Percentiles rank a stretch among this genome's conserved stretches.
Conservation (phyloP, 1,140 invertebrate genomes). For the Brachionus sp. region DNA sequence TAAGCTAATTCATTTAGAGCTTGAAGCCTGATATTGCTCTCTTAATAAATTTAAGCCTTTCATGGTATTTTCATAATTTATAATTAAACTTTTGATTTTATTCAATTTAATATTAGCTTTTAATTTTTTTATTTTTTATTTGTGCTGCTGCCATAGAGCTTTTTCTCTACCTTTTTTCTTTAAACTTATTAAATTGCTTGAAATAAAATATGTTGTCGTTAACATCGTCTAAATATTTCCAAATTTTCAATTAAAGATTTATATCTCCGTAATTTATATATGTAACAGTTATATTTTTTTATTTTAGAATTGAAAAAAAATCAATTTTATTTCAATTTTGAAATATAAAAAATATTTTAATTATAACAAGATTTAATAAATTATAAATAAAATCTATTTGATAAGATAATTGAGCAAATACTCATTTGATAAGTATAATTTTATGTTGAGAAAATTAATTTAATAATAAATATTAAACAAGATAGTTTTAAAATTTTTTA, state of each 20-base stretch:
- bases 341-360: no score
- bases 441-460: no score
- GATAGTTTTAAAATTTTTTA: no score
- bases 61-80: slow-evolving; percentile 27
- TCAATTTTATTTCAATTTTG: not conserved
- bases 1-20: not conserved
- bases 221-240: slow-evolving; percentile 16
- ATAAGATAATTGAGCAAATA: no score
- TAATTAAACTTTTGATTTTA: slow-evolving; percentile 25
- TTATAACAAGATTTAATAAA: no score
- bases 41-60: slow-evolving; percentile 19
- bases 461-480: no score
- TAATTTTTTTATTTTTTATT: slow-evolving; percentile 21
- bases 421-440: no score
- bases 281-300: not conserved
- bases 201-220: slow-evolving; percentile 13
- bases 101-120: slow-evolving; percentile 42
- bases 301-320: not conserved
- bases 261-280: not conserved
- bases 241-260: not conserved
- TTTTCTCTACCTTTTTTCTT: not conserved
- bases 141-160: slow-evolving; percentile 33
- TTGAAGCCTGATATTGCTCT: not conserved
- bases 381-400: no score
- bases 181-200: not conserved